phyloP scores from a whole-genome alignment of 2,888 invertebrate species.

The Conchocele bisecta region DNA sequence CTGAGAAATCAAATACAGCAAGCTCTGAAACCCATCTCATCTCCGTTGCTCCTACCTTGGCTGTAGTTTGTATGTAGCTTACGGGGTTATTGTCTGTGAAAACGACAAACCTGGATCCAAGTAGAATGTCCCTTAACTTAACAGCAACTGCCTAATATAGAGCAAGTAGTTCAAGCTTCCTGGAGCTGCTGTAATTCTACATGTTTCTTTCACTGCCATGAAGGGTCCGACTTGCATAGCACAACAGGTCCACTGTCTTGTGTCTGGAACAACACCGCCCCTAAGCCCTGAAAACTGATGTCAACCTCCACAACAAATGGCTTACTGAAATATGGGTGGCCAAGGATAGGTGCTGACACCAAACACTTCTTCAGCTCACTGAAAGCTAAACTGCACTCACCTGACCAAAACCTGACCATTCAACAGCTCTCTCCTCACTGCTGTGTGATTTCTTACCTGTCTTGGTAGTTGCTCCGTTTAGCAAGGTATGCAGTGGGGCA shows the following conservation, averaged over 20 bases:
- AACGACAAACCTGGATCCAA: slow-evolving; percentile 43
- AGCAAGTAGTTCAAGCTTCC: slow-evolving; percentile 51
- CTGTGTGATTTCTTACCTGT: too few relatives aligned
- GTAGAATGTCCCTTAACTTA: slow-evolving; percentile 46
- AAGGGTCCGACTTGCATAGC: slow-evolving; percentile 43
- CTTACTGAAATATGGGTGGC: slow-evolving; percentile 47
- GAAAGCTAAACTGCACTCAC: slow-evolving; percentile 34
- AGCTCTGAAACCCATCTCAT: slow-evolving; percentile 43
- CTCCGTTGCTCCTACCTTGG: slow-evolving; percentile 39
- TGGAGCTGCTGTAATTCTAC: slow-evolving; percentile 42
- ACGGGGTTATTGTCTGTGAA: slow-evolving; percentile 55
- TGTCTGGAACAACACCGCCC: slow-evolving; percentile 53
- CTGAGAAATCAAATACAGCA: slow-evolving; percentile 33
- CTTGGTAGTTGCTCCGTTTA: neutral
- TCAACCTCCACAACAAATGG: slow-evolving; percentile 57
- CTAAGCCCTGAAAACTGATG: slow-evolving; percentile 43
- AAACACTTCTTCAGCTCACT: slow-evolving; percentile 37
- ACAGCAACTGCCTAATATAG: slow-evolving; percentile 53
- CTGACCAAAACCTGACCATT: slow-evolving; percentile 25
- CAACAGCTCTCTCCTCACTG: too few relatives aligned
- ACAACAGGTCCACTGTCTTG: slow-evolving; percentile 35
- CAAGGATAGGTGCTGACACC: slow-evolving; percentile 40
- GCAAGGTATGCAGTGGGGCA: slow-evolving; percentile 8
- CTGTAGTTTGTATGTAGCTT: slow-evolving; percentile 39
- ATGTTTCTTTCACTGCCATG: slow-evolving; percentile 48